These are phyloP conservation scores for Sphyrna mokarran DNA, from an alignment of 2,113 vertebrate species.

Conservation along the genomic window DNA sequence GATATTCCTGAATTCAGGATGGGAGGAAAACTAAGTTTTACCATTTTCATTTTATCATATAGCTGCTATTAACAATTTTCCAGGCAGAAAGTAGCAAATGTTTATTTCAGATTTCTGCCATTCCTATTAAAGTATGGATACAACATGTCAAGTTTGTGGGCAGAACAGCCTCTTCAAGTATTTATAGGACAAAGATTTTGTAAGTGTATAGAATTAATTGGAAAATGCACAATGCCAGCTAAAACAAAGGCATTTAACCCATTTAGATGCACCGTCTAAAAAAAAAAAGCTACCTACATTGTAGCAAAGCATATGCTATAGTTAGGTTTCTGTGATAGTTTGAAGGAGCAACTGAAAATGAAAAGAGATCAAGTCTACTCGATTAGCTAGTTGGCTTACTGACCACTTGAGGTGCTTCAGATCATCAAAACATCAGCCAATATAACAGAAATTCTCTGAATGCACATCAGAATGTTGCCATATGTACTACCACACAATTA, in stretches of 20 bases:
- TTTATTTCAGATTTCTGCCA: not conserved
- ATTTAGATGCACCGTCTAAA: not conserved
- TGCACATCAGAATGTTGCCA: not conserved
- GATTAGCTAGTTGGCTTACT: not conserved
- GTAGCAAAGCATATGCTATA: not conserved
- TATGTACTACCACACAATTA: not conserved
- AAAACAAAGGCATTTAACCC: not conserved
- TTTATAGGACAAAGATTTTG: not conserved
- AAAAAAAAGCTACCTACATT: not conserved
- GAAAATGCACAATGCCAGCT: not conserved
- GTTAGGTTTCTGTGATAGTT: not conserved
- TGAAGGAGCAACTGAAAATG: not conserved
- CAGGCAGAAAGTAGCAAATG: not conserved
- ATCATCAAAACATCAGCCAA: not conserved
- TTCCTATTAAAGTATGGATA: not conserved
- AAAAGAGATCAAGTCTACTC: not conserved
- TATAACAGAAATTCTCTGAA: not conserved
- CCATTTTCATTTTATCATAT: not conserved
- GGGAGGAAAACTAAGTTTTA: not conserved
- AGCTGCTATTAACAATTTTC: slow-evolving; percentile 20
- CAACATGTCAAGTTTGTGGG: not conserved
- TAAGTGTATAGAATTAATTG: not conserved
- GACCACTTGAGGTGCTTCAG: not conserved
- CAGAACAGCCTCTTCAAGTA: not conserved
- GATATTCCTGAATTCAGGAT: not conserved